A percentile compares a stretch with the other conserved stretches of the same genome.
Conservation (phyloP, 2,888 invertebrate species). For the Heterodera filipjevi region DNA sequence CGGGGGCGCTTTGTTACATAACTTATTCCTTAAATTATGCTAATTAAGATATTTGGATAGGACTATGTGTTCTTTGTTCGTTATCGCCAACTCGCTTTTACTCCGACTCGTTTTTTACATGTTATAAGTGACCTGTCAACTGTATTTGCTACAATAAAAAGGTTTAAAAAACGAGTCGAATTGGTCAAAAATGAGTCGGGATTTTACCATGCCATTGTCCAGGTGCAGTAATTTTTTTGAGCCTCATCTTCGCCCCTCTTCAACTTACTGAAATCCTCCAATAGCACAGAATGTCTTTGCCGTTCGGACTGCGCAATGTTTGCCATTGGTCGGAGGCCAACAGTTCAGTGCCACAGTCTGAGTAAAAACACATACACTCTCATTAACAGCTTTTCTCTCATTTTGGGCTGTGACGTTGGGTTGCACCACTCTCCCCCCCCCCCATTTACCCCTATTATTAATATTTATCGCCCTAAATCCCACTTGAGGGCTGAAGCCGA, state of each 20-base stretch:
- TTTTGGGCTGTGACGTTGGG: neutral
- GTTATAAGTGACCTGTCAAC: too few species aligned
- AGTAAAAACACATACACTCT: neutral
- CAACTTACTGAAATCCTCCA: conserved; percentile 60
- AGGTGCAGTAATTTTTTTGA: neutral
- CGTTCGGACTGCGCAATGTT: conserved; percentile 58
- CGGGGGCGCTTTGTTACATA: too few species aligned
- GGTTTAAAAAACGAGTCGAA: too few species aligned
- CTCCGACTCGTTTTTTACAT: too few species aligned
- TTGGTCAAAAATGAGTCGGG: too few species aligned
- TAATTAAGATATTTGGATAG: too few species aligned
- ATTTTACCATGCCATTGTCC: neutral
- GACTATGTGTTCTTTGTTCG: too few species aligned
- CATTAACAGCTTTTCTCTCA: neutral
- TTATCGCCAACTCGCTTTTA: too few species aligned
- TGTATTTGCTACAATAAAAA: too few species aligned
- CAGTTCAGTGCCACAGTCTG: conserved; percentile 61
- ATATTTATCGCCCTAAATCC: neutral
- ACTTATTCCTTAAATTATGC: too few species aligned
- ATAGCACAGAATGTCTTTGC: conserved; percentile 61
- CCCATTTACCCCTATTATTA: neutral
- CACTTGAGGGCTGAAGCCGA: conserved; percentile 60
- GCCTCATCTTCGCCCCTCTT: neutral
- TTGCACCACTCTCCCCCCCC: neutral
- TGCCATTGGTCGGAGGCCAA: conserved; percentile 63